Evolutionary conservation across 2,113 vertebrate species (phyloP), one percentile per base, ranked within the genome.

Genomic region (Miniopterus natalensis): DNA sequence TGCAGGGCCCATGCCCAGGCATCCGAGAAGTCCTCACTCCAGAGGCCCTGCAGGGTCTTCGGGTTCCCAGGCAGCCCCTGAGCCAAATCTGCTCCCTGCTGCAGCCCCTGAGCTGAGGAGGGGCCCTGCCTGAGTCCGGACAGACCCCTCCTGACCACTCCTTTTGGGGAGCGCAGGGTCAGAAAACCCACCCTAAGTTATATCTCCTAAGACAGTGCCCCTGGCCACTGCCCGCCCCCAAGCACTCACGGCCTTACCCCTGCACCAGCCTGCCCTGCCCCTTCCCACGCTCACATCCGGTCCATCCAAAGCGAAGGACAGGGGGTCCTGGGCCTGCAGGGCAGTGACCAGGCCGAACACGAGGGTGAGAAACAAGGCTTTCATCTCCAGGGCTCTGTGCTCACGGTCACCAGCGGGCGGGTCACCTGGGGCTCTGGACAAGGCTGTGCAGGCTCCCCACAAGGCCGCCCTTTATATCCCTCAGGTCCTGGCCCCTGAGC

Each of bases 151-250:
- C 42, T 0, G 18, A 63, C 21, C 21, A 55, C 53, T 18, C n/a
- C 53, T 55, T 55, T 36, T 31, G 12, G 51, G 53, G n/a, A 79
- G 53, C 53, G 11, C 1, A 13, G 12, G 77, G 21, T 53, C 77
- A 40, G 36, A n/a, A 27, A 21, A 55, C n/a, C 36, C 21, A 25
- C 42, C 59, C 31, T 45, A 13, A 45, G 23, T 14, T 21, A 45
- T 23, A 25, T 6, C 11, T n/a, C 59, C 59, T 65, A 18, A 23
- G 79, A 49, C 2, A 2, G 36, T 36, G 73, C 15, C 29, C 45
- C 21, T 5, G 12, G 31, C n/a, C 27, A 63, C 49, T 0, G 8
- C 12, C 1, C 0, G 14, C 25, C 11, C 45, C 45, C 8, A 36
- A 0, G 0, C n/a, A 23, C 36, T 29, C 88, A 49, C 42, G 3